A percentile compares a stretch with the other conserved stretches of the same genome.
These are phyloP conservation scores for Erannis defoliaria DNA, from an alignment of 2,888 invertebrate species.

Conservation along the genomic window DNA sequence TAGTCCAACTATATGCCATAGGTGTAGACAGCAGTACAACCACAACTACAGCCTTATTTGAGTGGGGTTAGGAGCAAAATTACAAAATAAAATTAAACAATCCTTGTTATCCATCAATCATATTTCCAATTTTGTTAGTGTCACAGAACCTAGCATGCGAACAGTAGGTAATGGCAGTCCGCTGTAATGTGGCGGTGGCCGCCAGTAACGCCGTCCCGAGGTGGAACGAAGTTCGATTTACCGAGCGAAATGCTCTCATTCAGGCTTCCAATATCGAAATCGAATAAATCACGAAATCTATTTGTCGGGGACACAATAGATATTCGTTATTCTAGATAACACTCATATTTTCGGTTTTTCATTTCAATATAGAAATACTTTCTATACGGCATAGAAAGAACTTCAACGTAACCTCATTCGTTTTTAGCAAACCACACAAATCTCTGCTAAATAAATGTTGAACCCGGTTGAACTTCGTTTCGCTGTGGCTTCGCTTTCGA, in stretches of 20 bases:
- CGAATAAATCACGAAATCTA: constrained; percentile 27
- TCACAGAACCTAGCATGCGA: constrained; percentile 5
- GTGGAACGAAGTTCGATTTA: constrained; percentile 19
- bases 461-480: neutral
- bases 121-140: neutral
- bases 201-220: constrained; percentile 19
- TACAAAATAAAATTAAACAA: neutral
- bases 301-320: constrained; percentile 6
- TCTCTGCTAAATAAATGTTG: neutral
- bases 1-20: no score
- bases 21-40: no score
- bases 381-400: neutral
- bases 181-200: constrained; percentile 1
- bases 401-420: no score
- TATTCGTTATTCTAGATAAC: constrained; percentile 10
- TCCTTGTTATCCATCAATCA: neutral
- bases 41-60: no score
- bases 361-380: constrained; percentile 3
- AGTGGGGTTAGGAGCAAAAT: no score
- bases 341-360: constrained; percentile 13
- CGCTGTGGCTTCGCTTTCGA: neutral
- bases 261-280: constrained; percentile 19
- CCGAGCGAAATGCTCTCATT: constrained; percentile 9
- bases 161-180: constrained; percentile 20
- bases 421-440: no score